Conservation (phyloP, 1,140 invertebrate genomes). For the Oreohelix idahoensis region DNA sequence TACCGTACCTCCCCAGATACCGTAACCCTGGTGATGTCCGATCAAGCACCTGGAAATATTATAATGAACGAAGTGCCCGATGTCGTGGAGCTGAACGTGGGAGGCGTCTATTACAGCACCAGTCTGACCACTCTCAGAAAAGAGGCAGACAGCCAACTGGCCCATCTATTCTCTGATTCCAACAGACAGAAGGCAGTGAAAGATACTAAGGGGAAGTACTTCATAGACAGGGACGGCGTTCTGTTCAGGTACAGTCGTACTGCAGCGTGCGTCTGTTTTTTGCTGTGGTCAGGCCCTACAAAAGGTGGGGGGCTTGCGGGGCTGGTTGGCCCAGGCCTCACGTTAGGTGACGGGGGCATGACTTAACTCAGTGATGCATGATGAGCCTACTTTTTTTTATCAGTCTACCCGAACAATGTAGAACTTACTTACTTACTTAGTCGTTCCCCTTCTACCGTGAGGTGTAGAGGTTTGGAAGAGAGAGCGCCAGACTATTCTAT, state of each 20-base stretch:
- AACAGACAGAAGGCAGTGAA: constrained; percentile 52
- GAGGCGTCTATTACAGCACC: constrained; percentile 47
- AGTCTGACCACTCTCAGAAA: constrained; percentile 62
- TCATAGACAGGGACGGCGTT: constrained; percentile 97
- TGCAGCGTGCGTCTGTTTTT: background rate
- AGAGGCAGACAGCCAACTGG: constrained; percentile 65
- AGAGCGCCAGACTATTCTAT: too few relatives aligned
- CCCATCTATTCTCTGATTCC: constrained; percentile 61
- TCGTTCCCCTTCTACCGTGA: too few relatives aligned
- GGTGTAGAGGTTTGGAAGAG: too few relatives aligned
- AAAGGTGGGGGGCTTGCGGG: background rate
- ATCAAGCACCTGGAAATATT: background rate
- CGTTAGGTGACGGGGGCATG: too few relatives aligned
- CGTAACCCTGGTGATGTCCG: background rate
- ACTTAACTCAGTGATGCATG: too few relatives aligned
- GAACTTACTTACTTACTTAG: too few relatives aligned
- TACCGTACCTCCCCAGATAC: background rate
- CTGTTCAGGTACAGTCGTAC: constrained; percentile 83
- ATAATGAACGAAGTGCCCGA: background rate
- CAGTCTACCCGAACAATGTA: too few relatives aligned
- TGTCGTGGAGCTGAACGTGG: background rate
- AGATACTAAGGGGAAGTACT: constrained; percentile 92
- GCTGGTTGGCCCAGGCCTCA: too few relatives aligned
- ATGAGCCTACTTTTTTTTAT: too few relatives aligned
- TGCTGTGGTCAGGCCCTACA: background rate